Evolutionary conservation across 2,113 vertebrate genomes (phyloP).

Genomic region (Hydropotes inermis): DNA sequence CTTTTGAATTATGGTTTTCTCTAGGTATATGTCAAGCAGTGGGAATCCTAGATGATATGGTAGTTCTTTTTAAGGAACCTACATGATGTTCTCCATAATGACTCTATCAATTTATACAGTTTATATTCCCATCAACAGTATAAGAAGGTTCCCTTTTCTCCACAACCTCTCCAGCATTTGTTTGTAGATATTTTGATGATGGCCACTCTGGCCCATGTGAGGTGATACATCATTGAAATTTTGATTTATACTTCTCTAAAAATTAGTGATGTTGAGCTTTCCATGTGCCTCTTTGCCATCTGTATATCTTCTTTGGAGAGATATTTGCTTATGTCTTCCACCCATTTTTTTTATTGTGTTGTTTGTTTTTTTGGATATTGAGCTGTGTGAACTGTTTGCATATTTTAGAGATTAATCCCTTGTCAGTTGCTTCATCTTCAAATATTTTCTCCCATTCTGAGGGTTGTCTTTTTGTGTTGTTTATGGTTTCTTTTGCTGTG

Average conservation of each 20-base stretch:
- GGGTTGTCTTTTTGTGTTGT: neutral
- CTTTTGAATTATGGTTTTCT: neutral
- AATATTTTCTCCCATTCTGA: neutral
- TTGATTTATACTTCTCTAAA: neutral
- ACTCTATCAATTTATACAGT: neutral
- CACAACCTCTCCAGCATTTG: too few relatives aligned
- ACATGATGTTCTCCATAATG: neutral
- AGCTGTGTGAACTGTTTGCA: neutral
- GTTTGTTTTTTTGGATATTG: neutral
- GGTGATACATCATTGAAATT: too few relatives aligned
- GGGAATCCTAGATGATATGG: neutral
- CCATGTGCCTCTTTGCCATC: neutral
- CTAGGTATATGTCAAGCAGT: neutral
- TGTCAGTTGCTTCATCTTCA: neutral
- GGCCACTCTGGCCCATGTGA: too few relatives aligned
- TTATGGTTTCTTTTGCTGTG: neutral
- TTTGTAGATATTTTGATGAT: too few relatives aligned
- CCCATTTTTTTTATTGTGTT: neutral
- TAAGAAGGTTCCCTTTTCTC: neutral
- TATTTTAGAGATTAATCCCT: neutral
- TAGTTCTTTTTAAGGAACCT: neutral
- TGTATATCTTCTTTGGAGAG: neutral
- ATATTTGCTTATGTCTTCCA: neutral
- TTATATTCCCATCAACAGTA: neutral
- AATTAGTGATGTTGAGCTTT: neutral